Evolutionary conservation across 2,113 vertebrate species (phyloP).

Genomic region (Eidolon helvum): DNA sequence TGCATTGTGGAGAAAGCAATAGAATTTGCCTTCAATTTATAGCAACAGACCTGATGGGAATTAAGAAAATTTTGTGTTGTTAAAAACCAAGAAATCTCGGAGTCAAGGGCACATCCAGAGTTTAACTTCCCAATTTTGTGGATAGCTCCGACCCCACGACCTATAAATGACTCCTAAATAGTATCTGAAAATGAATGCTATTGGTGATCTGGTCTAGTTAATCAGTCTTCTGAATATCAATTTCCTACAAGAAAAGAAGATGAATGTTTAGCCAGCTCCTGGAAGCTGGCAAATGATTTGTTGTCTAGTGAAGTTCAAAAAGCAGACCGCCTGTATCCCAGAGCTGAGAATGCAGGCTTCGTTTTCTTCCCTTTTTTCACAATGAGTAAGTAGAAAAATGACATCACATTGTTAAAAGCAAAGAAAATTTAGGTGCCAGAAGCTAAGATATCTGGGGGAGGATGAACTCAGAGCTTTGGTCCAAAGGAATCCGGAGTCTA

Average conservation of each 20-base stretch:
- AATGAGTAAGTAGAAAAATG: background rate
- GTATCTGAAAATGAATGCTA: background rate
- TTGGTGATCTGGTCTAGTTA: background rate
- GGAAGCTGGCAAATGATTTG: background rate
- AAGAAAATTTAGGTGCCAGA: background rate
- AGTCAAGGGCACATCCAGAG: background rate
- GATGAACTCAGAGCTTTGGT: background rate
- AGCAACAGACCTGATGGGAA: background rate
- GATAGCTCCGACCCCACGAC: background rate
- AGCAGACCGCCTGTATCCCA: background rate
- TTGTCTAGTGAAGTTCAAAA: background rate
- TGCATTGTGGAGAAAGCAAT: background rate
- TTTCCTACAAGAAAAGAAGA: background rate
- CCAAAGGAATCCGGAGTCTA: background rate
- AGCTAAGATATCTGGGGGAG: fast-evolving
- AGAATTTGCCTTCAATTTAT: background rate
- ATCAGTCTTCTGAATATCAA: background rate
- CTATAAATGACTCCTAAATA: background rate
- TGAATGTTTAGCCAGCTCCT: background rate
- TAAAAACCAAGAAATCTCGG: background rate
- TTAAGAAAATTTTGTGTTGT: background rate
- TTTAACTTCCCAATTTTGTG: background rate
- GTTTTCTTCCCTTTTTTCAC: background rate
- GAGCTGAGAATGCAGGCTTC: fast-evolving
- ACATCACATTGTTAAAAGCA: background rate